phyloP scores from a whole-genome alignment of 1,140 invertebrate species.

The Odontomachus brunneus region DNA sequence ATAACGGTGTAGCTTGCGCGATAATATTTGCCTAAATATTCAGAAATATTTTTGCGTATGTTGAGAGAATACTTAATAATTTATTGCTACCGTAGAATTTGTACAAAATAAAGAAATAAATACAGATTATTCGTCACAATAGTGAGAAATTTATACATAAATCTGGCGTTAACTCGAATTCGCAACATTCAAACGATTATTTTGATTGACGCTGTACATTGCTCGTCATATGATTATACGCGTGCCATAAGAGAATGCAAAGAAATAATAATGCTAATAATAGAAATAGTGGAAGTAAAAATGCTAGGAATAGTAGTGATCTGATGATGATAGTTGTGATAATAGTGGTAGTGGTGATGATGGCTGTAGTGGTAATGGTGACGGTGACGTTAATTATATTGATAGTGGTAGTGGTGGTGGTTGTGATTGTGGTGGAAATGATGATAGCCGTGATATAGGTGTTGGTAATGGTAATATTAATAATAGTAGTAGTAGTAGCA shows the following conservation, averaged over 20 bases:
- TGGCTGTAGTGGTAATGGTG: no score
- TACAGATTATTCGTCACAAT: background rate
- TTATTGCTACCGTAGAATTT: background rate
- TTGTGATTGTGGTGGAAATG: no score
- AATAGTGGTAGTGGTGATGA: no score
- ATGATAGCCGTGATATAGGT: no score
- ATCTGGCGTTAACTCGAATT: background rate
- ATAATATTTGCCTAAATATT: background rate
- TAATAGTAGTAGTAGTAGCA: no score
- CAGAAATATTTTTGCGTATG: background rate
- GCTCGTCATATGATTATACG: slow-evolving; percentile 32
- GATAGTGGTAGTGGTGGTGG: no score
- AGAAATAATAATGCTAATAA: slow-evolving; percentile 21
- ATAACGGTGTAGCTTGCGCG: slow-evolving; percentile 22
- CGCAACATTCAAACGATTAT: background rate
- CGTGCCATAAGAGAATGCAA: slow-evolving; percentile 32
- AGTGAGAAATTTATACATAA: slow-evolving; percentile 1
- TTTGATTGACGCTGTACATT: slow-evolving; percentile 16
- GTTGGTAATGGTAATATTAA: no score
- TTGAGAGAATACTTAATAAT: slow-evolving; percentile 16
- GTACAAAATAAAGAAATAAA: background rate
- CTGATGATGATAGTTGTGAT: no score
- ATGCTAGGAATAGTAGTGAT: no score
- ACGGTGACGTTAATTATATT: no score
- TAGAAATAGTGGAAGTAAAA: no score